Conservation (phyloP, 2,113 vertebrate species). For the Lates calcarifer region DNA sequence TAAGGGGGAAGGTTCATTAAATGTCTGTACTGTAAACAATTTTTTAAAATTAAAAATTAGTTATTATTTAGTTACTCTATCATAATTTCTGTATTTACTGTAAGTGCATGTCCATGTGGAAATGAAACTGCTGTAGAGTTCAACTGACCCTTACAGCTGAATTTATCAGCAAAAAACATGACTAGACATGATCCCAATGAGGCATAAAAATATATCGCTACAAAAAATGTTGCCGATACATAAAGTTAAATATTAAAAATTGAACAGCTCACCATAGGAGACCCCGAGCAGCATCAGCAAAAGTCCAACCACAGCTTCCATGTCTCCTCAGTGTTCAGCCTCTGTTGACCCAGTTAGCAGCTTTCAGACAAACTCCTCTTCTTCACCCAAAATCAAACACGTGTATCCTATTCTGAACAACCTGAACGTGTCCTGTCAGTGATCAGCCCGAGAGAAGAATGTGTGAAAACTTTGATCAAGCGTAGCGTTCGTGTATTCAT, state of each 20-base stretch:
- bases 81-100: too few species aligned
- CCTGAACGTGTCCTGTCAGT: not conserved
- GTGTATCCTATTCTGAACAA: too few species aligned
- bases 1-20: too few species aligned
- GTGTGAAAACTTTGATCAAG: not conserved
- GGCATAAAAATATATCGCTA: not conserved
- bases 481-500: not conserved
- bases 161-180: too few species aligned
- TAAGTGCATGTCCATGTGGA: too few species aligned
- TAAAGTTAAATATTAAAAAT: not conserved
- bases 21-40: too few species aligned
- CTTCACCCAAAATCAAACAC: not conserved
- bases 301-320: slow-evolving; percentile 35
- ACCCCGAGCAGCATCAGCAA: slow-evolving; percentile 7
- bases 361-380: not conserved
- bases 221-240: too few species aligned
- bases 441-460: not conserved
- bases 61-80: too few species aligned
- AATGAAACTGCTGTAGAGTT: too few species aligned
- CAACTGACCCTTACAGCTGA: not conserved
- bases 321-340: not conserved
- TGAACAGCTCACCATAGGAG: slow-evolving; percentile 29
- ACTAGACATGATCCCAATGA: too few species aligned
- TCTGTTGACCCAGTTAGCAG: not conserved
- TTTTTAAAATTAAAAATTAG: too few species aligned